Conservation (phyloP, 1,140 invertebrate genomes). For the Acyrthosiphon pisum region DNA sequence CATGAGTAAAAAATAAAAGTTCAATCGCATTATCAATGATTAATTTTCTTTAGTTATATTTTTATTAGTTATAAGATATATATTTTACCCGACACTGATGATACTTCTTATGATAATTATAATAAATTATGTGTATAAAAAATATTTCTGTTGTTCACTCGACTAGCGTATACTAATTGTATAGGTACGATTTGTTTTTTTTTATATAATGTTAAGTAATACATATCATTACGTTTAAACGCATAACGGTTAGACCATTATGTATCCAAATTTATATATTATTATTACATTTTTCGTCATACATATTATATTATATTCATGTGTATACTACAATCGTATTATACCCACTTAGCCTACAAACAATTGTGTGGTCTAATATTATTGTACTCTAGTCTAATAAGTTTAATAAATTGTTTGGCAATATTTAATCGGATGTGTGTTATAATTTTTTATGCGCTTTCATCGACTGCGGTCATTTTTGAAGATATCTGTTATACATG, state of each 20-base stretch:
- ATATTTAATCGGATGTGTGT: background rate
- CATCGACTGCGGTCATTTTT: background rate
- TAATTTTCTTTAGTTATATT: background rate
- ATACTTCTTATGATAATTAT: constrained; percentile 2
- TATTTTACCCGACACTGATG: background rate
- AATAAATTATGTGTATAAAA: constrained; percentile 11
- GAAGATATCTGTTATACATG: too few relatives aligned
- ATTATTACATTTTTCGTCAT: background rate
- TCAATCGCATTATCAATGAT: background rate
- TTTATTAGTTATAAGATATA: background rate
- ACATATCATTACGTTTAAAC: constrained; percentile 50
- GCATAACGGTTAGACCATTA: constrained; percentile 46
- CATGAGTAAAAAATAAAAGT: background rate
- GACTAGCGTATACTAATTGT: background rate
- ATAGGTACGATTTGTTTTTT: background rate
- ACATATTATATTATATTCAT: constrained; percentile 8
- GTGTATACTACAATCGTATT: constrained; percentile 8
- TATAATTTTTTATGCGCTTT: background rate
- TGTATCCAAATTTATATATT: constrained; percentile 3
- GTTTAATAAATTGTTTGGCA: constrained; percentile 45
- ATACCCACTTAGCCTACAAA: constrained; percentile 23
- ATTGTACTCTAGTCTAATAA: constrained; percentile 10
- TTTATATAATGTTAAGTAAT: constrained; percentile 42
- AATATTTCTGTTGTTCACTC: background rate
- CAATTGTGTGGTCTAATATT: constrained; percentile 1